phyloP scores from a whole-genome alignment of 37 sponge, comb jelly and placozoan species.

The Beroe ovata region DNA sequence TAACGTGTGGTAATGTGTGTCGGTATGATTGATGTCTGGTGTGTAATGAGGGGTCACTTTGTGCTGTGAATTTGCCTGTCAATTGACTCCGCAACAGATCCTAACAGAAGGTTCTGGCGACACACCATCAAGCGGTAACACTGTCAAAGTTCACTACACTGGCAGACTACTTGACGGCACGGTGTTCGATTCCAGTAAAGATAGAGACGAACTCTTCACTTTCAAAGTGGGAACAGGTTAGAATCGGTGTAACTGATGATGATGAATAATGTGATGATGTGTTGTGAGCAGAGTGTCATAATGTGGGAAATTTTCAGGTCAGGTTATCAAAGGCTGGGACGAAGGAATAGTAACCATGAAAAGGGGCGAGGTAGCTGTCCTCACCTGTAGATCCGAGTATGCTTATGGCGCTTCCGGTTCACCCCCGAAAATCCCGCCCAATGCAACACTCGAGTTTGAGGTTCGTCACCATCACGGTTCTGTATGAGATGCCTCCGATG shows the following conservation, averaged over 20 bases:
- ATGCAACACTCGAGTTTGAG: slow-evolving; percentile 91
- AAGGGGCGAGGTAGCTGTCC: slow-evolving; percentile 78
- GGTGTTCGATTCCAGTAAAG: slow-evolving; percentile 91
- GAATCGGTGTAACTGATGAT: no score
- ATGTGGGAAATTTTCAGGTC: slow-evolving; percentile 50
- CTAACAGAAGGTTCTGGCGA: slow-evolving; percentile 73
- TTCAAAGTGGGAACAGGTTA: slow-evolving; percentile 86
- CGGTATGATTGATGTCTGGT: no score
- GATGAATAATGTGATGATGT: no score
- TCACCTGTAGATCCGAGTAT: slow-evolving; percentile 90
- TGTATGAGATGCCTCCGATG: no score
- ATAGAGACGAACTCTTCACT: slow-evolving; percentile 75
- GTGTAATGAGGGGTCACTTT: no score
- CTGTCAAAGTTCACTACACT: slow-evolving; percentile 91
- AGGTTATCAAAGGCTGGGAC: slow-evolving; percentile 98
- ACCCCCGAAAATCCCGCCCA: slow-evolving; percentile 84
- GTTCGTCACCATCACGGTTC: slow-evolving; percentile 81
- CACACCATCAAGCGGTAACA: slow-evolving; percentile 75
- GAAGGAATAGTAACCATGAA: slow-evolving; percentile 90
- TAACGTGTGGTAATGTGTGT: no score
- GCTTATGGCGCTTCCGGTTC: slow-evolving; percentile 89
- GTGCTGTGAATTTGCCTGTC: no score
- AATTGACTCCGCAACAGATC: no score
- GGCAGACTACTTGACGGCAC: slow-evolving; percentile 86
- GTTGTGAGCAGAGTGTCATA: no score